These are phyloP conservation scores for Oncorhynchus masou DNA, from an alignment of 2,113 vertebrate genomes.

Conservation along the genomic window DNA sequence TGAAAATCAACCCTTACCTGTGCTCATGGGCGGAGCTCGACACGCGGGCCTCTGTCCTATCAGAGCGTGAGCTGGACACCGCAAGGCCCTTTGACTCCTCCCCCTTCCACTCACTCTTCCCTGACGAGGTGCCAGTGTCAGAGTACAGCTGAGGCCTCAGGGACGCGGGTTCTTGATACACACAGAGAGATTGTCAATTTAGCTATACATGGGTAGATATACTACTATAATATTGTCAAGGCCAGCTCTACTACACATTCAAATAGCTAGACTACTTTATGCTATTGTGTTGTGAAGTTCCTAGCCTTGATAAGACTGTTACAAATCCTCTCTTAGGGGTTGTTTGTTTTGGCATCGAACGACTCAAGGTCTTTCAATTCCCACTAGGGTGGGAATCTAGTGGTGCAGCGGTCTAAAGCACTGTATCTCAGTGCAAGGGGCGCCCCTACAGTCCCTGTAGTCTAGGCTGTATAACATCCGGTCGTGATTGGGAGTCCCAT, in stretches of 20 bases:
- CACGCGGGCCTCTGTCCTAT: constrained; percentile 82
- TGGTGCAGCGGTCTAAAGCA: too few species aligned
- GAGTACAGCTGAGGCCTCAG: constrained; percentile 76
- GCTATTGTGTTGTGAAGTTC: too few species aligned
- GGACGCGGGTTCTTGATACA: constrained; percentile 76
- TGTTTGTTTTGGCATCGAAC: too few species aligned
- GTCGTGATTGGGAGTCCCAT: too few species aligned
- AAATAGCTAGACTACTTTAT: not conserved
- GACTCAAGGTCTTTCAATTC: too few species aligned
- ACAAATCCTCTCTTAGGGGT: too few species aligned
- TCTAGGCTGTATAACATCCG: too few species aligned
- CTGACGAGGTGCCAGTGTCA: constrained; percentile 64
- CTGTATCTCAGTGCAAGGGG: too few species aligned
- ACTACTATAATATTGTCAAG: too few species aligned
- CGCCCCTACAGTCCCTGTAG: too few species aligned
- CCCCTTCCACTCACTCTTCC: constrained; percentile 71
- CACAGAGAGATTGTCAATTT: not conserved
- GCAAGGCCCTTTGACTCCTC: constrained; percentile 78
- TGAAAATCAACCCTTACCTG: constrained; percentile 66
- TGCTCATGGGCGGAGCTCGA: constrained; percentile 85
- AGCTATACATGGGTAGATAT: not conserved
- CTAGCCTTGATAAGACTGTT: too few species aligned
- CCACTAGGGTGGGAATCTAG: too few species aligned
- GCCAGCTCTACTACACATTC: not conserved
- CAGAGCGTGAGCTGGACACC: constrained; percentile 80